A percentile compares a stretch with the other conserved stretches of the same genome.
Evolutionary conservation across 2,888 invertebrate species (phyloP).

Genomic region (Ormyrus labotus): DNA sequence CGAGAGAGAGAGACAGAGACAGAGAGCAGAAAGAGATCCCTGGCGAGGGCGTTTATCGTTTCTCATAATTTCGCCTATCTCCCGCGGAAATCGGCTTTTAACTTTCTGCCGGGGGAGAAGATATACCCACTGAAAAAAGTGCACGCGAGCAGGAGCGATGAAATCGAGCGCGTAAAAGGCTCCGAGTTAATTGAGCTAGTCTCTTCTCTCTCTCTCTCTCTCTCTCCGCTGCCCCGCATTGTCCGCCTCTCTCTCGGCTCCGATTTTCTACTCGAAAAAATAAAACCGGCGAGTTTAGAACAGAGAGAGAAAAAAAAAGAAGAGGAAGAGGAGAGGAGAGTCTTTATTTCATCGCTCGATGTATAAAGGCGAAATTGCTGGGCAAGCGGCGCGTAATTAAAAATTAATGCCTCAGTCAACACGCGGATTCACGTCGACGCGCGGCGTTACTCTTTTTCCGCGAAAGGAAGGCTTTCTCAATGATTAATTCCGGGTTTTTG

Average conservation of each 20-base stretch:
- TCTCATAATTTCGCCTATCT: conserved; percentile 5
- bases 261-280: too few species aligned
- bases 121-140: not conserved
- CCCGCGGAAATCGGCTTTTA: not conserved
- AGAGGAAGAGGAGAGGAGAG: too few species aligned
- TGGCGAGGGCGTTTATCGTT: not conserved
- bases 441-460: too few species aligned
- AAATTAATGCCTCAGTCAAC: conserved; percentile 24
- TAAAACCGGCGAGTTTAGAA: too few species aligned
- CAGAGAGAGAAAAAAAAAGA: too few species aligned
- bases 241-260: too few species aligned
- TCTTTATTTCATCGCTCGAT: too few species aligned
- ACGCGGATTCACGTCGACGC: not conserved
- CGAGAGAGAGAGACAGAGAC: too few species aligned
- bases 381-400: conserved; percentile 8
- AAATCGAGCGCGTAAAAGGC: not conserved
- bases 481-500: too few species aligned
- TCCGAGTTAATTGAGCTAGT: not conserved
- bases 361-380: not conserved
- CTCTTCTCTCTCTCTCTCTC: not conserved
- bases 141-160: not conserved
- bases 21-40: too few species aligned
- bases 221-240: not conserved
- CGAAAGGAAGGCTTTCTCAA: too few species aligned
- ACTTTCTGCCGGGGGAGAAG: not conserved